These are phyloP conservation scores for Halichoerus grypus DNA, from an alignment of 2,113 vertebrate genomes.

Conservation along the genomic window DNA sequence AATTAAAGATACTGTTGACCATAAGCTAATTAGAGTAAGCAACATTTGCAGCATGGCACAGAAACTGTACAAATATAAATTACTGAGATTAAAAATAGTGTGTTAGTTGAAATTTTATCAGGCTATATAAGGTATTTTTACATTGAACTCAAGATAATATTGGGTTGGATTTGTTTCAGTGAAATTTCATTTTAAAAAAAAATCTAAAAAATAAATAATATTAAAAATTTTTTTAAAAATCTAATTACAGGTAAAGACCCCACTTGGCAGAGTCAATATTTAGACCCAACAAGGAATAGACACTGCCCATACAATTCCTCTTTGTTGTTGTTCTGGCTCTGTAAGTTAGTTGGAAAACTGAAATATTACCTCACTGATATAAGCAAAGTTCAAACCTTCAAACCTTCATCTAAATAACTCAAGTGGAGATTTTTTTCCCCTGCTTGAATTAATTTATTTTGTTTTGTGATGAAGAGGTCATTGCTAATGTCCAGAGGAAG, in stretches of 20 bases:
- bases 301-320: background rate
- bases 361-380: background rate
- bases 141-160: conserved; percentile 20
- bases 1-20: conserved; percentile 78
- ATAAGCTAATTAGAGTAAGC: conserved; percentile 76
- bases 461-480: background rate
- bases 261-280: background rate
- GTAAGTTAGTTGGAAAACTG: background rate
- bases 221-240: background rate
- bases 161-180: background rate
- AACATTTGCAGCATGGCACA: conserved; percentile 57
- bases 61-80: conserved; percentile 63
- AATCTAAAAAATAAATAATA: background rate
- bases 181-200: background rate
- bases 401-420: conserved; percentile 9
- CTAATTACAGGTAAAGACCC: background rate
- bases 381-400: conserved; percentile 10
- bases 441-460: background rate
- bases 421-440: background rate
- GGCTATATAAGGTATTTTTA: conserved; percentile 16
- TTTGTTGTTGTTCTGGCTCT: background rate
- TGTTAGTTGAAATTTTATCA: conserved; percentile 28
- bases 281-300: background rate
- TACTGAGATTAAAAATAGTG: background rate
- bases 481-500: background rate